Conservation (phyloP, 2,113 vertebrate genomes). For the Anolis sagrei region DNA sequence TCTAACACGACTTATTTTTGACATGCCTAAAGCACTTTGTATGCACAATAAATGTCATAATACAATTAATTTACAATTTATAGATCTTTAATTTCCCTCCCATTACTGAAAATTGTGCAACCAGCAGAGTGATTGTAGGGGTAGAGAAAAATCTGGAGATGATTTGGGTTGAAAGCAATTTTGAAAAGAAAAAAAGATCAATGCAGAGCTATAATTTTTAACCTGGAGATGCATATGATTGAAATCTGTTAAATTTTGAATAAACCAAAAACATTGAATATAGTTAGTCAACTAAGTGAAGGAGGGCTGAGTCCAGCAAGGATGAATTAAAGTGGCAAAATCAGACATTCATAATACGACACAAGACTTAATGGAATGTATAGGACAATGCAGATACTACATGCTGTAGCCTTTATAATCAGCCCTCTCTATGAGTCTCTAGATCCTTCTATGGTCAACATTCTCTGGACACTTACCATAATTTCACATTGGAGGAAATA, state of each 20-base stretch:
- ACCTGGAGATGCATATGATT: conserved; percentile 37
- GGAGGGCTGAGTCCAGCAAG: not conserved
- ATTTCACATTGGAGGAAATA: too few species aligned
- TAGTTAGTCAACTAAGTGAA: not conserved
- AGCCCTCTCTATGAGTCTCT: too few species aligned
- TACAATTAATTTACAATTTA: conserved; percentile 67
- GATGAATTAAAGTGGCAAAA: not conserved
- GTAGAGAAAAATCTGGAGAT: conserved; percentile 22
- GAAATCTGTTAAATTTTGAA: conserved; percentile 11
- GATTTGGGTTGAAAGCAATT: conserved; percentile 3
- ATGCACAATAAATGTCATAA: conserved; percentile 75
- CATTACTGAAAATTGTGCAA: conserved; percentile 47
- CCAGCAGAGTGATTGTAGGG: conserved; percentile 44
- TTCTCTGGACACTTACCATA: too few species aligned
- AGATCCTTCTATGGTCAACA: too few species aligned
- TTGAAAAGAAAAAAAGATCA: not conserved
- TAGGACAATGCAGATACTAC: too few species aligned
- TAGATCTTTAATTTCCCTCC: conserved; percentile 62
- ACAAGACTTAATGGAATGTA: not conserved
- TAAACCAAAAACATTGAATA: not conserved
- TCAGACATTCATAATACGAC: not conserved
- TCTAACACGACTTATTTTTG: conserved; percentile 67
- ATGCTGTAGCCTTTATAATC: too few species aligned
- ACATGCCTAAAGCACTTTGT: conserved; percentile 64
- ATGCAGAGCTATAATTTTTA: conserved; percentile 48